phyloP scores from a whole-genome alignment of 2,113 vertebrate genomes.

The Daphoenositta chrysoptera region DNA sequence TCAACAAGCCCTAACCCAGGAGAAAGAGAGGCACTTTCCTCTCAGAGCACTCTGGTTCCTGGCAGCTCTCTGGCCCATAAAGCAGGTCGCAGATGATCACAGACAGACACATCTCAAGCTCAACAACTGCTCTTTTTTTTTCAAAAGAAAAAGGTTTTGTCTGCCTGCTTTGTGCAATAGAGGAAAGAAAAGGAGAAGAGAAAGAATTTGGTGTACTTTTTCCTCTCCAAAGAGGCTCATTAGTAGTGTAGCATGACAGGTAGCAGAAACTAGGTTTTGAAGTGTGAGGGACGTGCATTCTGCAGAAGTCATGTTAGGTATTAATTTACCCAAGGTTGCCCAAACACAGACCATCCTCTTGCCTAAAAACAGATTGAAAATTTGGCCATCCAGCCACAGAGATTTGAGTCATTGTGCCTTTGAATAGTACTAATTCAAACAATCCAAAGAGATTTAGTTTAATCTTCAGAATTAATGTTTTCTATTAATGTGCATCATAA shows the following conservation, averaged over 20 bases:
- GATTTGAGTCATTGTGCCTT: background rate
- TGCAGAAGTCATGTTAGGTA: background rate
- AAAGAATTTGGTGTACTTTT: background rate
- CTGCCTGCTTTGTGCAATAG: background rate
- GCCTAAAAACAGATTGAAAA: background rate
- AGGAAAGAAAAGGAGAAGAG: background rate
- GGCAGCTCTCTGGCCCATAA: accelerated
- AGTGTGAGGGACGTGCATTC: background rate
- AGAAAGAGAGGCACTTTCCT: background rate
- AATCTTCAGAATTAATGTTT: background rate
- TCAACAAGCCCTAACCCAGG: background rate
- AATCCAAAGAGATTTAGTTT: background rate
- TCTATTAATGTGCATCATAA: background rate
- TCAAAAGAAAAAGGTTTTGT: background rate
- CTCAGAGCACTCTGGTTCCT: background rate
- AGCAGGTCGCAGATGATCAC: background rate
- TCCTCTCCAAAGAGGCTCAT: background rate
- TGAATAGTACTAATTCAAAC: background rate
- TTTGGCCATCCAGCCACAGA: background rate
- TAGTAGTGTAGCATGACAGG: background rate
- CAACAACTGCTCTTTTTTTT: background rate
- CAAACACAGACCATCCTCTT: background rate
- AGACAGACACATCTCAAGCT: background rate
- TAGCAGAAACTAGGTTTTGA: background rate
- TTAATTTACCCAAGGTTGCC: background rate